phyloP scores from a whole-genome alignment of 2,113 vertebrate species.

The Spea multiplicata region DNA sequence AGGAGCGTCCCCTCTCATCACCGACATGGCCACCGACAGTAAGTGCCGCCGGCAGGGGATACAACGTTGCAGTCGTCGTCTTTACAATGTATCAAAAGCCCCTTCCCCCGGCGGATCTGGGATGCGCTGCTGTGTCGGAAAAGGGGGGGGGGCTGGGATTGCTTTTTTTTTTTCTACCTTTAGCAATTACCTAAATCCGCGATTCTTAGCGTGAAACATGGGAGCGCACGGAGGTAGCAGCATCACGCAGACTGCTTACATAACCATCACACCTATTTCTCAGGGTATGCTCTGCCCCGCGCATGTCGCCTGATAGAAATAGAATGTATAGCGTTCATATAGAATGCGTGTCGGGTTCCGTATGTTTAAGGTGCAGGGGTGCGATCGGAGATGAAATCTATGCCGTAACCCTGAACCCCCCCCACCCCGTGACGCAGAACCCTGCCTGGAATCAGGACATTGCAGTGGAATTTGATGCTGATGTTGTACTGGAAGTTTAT shows the following conservation, averaged over 20 bases:
- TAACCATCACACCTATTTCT: too few species aligned
- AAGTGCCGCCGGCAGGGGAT: slow-evolving; percentile 58
- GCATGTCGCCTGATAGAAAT: too few species aligned
- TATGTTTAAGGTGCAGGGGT: too few species aligned
- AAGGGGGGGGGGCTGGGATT: too few species aligned
- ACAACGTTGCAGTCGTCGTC: slow-evolving; percentile 20
- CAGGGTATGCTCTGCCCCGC: too few species aligned
- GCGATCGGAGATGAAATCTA: too few species aligned
- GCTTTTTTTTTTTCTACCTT: too few species aligned
- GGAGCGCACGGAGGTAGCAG: background rate
- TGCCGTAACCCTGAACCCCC: background rate
- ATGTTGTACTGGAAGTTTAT: background rate
- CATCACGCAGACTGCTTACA: too few species aligned
- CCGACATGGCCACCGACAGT: slow-evolving; percentile 77
- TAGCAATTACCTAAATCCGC: too few species aligned
- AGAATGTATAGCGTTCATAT: too few species aligned
- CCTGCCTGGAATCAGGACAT: background rate
- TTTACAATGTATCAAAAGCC: slow-evolving; percentile 21
- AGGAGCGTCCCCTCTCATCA: slow-evolving; percentile 9
- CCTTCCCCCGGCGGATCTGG: slow-evolving; percentile 14
- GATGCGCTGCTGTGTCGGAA: background rate
- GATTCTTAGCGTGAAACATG: too few species aligned
- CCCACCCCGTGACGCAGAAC: background rate
- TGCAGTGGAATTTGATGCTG: slow-evolving; percentile 20
- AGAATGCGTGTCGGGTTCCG: too few species aligned